These are phyloP conservation scores for Apaloderma vittatum DNA, from an alignment of 2,113 vertebrate genomes.

Conservation along the genomic window DNA sequence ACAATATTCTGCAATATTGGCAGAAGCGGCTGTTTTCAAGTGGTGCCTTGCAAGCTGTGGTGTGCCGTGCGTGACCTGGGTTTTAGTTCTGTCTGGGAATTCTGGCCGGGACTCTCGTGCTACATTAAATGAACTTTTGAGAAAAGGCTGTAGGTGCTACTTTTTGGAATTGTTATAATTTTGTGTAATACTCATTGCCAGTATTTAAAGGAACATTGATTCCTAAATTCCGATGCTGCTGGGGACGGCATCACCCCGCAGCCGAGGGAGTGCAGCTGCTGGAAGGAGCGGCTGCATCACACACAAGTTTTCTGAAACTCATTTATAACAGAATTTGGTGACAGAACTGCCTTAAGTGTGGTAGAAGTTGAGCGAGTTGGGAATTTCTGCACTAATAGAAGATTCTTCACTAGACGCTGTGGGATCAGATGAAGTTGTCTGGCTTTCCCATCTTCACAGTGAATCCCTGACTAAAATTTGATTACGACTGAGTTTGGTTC, in stretches of 20 bases:
- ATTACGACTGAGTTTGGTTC: accelerated
- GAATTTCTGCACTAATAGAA: background rate
- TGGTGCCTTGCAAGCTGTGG: accelerated
- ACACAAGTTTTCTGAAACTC: background rate
- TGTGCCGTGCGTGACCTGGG: accelerated
- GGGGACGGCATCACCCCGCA: accelerated
- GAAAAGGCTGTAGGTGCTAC: background rate
- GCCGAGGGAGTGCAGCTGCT: background rate
- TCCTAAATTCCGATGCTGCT: background rate
- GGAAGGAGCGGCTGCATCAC: background rate
- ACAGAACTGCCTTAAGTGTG: background rate
- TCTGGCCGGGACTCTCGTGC: background rate
- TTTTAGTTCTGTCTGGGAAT: accelerated
- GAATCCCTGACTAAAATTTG: accelerated
- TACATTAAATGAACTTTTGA: accelerated
- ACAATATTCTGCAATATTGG: no score
- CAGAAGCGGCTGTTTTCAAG: background rate
- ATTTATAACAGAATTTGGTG: background rate
- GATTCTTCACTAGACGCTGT: accelerated
- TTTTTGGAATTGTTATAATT: background rate
- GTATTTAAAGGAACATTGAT: background rate
- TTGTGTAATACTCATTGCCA: accelerated
- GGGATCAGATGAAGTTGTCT: accelerated
- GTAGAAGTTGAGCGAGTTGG: background rate
- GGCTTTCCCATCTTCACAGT: accelerated